A percentile compares a stretch with the other conserved stretches of the same genome.
Conservation (phyloP, 2,797 vertebrate species). For the Onychomys leucogaster region DNA sequence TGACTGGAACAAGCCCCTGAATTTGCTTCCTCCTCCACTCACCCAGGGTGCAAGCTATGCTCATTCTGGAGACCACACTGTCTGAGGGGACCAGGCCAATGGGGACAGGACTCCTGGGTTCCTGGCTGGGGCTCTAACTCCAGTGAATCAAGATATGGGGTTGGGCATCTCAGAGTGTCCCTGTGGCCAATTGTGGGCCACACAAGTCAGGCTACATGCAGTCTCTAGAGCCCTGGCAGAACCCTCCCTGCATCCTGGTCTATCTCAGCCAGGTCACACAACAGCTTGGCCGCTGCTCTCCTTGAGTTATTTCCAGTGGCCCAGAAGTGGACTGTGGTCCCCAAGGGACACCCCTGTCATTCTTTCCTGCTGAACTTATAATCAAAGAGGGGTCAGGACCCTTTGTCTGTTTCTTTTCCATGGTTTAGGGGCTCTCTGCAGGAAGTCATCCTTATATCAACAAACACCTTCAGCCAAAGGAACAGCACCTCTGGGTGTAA, state of each 20-base stretch:
- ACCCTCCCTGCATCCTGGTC: accelerated
- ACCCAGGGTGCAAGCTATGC: background rate
- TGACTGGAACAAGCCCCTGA: background rate
- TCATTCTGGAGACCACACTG: accelerated
- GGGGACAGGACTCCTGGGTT: background rate
- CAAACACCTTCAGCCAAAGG: accelerated
- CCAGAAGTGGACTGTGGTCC: background rate
- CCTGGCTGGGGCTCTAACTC: background rate
- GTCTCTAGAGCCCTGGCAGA: background rate
- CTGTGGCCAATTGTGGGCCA: background rate
- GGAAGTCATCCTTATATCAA: background rate
- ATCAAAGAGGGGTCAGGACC: background rate
- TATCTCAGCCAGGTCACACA: background rate
- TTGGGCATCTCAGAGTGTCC: background rate
- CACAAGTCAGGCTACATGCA: accelerated
- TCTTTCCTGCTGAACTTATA: background rate
- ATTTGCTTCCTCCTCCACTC: constrained; percentile 62
- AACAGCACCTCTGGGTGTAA: background rate
- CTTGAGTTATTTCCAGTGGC: background rate
- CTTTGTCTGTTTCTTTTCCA: background rate
- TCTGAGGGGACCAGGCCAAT: background rate
- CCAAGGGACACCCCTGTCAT: background rate
- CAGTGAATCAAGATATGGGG: background rate
- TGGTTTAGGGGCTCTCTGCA: background rate
- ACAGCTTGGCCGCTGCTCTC: accelerated